Conservation (phyloP, 2,888 invertebrate genomes). For the Gymnosoma rotundatum region DNA sequence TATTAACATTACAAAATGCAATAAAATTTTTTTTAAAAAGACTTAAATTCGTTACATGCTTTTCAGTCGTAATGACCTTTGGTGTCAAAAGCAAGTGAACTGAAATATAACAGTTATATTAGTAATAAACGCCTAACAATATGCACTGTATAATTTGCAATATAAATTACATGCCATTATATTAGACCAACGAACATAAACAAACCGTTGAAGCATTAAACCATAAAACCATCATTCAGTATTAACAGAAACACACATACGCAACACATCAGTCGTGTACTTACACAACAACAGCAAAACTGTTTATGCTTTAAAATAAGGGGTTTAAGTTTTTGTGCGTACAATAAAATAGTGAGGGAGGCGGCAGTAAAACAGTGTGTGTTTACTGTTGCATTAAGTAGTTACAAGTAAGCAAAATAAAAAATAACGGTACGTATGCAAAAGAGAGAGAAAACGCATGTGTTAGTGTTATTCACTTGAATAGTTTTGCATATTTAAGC, state of each 20-base stretch:
- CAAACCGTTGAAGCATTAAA: conserved; percentile 62
- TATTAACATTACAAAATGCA: too few species aligned
- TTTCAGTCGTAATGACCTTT: too few species aligned
- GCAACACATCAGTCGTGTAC: not conserved
- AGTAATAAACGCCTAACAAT: conserved; percentile 34
- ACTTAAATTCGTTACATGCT: too few species aligned
- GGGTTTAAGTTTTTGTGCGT: not conserved
- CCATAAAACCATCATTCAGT: conserved; percentile 60
- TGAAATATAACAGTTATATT: conserved; percentile 1
- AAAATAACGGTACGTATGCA: conserved; percentile 7
- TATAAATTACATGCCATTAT: conserved; percentile 56
- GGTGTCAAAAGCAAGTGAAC: too few species aligned
- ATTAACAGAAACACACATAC: conserved; percentile 16
- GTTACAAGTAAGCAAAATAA: not conserved
- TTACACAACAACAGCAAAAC: not conserved
- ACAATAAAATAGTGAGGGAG: not conserved
- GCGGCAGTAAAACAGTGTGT: not conserved
- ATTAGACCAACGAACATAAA: conserved; percentile 38
- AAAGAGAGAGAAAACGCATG: not conserved
- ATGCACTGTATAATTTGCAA: conserved; percentile 32
- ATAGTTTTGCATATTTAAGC: conserved; percentile 27
- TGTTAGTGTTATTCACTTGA: conserved; percentile 22
- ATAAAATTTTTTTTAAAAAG: too few species aligned
- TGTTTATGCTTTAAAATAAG: not conserved
- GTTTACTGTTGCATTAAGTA: conserved; percentile 43